Percentiles rank a stretch among this genome's conserved stretches.
phyloP scores from a whole-genome alignment of 2,113 vertebrate species.

The Engraulis encrasicolus region DNA sequence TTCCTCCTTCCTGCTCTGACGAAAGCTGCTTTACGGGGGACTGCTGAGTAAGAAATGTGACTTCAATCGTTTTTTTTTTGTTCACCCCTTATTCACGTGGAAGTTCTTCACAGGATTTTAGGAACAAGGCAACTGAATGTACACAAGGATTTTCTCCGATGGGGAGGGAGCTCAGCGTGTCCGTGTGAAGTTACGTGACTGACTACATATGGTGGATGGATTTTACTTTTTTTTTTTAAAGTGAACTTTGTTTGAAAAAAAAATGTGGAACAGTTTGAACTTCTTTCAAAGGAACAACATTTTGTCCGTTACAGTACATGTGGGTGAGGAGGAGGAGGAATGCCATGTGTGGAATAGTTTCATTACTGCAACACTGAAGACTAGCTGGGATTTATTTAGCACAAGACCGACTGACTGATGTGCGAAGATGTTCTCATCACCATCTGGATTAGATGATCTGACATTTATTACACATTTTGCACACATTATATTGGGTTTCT shows the following conservation, averaged over 20 bases:
- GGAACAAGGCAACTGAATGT: slow-evolving; percentile 19
- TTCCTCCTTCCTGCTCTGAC: slow-evolving; percentile 86
- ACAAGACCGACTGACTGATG: neutral
- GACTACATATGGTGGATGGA: neutral
- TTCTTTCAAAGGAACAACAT: neutral
- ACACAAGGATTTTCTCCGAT: neutral
- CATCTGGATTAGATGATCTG: neutral
- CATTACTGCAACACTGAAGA: neutral
- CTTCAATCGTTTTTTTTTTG: neutral
- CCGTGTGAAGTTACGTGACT: neutral
- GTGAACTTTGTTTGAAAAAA: neutral
- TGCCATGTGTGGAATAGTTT: neutral
- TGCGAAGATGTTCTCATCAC: neutral
- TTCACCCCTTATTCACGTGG: neutral
- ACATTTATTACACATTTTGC: neutral
- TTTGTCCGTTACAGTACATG: neutral
- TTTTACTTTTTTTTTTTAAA: slow-evolving; percentile 6
- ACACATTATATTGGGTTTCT: neutral
- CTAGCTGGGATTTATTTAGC: neutral
- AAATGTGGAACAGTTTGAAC: neutral
- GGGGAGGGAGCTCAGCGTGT: neutral
- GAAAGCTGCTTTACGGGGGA: slow-evolving; percentile 87
- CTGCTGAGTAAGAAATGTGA: slow-evolving; percentile 22
- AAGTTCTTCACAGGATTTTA: neutral
- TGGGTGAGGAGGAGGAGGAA: too few species aligned